Percentiles rank a stretch among this genome's conserved stretches.
phyloP scores from a whole-genome alignment of 2,888 invertebrate species.

The Cataglyphis rosenhaueri region DNA sequence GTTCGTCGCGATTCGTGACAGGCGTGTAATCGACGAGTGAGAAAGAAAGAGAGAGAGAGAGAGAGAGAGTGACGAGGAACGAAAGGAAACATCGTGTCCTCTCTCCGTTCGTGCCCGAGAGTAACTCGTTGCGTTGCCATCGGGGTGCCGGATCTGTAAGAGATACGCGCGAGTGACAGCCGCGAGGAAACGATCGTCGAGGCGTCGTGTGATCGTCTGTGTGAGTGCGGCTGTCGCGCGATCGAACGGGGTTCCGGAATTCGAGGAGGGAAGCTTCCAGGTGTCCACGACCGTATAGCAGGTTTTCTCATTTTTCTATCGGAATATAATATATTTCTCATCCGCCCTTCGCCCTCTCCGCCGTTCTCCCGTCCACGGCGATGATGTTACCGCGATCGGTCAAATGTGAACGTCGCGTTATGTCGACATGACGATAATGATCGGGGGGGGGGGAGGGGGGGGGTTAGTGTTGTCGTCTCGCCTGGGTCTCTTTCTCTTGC shows the following conservation, averaged over 20 bases:
- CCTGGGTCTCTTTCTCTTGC: not conserved
- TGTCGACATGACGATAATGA: not conserved
- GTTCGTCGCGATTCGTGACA: slow-evolving; percentile 28
- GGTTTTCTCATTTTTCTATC: not conserved
- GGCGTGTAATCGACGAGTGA: not conserved
- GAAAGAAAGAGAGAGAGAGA: not conserved
- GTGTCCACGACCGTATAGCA: not conserved
- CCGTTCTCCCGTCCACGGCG: not conserved
- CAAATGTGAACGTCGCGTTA: not conserved
- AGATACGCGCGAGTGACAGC: not conserved
- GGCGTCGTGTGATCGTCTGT: not conserved
- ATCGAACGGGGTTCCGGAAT: not conserved
- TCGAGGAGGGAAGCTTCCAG: not conserved
- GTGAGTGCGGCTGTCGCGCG: not conserved
- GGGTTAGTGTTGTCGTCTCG: not conserved
- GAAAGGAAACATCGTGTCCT: not conserved
- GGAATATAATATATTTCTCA: not conserved
- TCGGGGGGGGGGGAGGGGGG: too few species aligned
- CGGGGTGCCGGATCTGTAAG: slow-evolving; percentile 4
- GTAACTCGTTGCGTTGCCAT: not conserved
- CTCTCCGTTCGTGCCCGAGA: not conserved
- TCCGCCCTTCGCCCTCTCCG: not conserved
- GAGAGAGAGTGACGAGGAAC: not conserved
- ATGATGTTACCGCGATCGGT: not conserved
- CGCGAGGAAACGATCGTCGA: slow-evolving; percentile 18